Conservation (phyloP, 2,888 invertebrate genomes). For the Leptinotarsa haldemani region DNA sequence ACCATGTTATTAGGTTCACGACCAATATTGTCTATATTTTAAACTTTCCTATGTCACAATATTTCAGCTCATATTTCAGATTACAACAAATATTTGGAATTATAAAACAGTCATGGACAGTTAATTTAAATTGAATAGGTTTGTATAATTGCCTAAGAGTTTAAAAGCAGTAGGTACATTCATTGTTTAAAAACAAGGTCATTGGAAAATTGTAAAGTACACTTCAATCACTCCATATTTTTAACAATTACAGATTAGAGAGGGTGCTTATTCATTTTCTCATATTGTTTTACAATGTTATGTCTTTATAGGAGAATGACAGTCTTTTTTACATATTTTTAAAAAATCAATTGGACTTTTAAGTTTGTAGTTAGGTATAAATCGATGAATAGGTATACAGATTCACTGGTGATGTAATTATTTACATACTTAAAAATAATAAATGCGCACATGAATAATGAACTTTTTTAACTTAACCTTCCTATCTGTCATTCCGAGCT, state of each 20-base stretch:
- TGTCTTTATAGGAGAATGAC: background rate
- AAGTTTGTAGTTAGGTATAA: conserved; percentile 25
- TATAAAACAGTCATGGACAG: too few relatives aligned
- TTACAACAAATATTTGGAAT: too few relatives aligned
- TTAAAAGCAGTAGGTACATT: conserved; percentile 5
- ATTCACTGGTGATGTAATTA: conserved; percentile 43
- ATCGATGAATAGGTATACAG: conserved; percentile 32
- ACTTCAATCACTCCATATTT: background rate
- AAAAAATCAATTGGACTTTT: conserved; percentile 12
- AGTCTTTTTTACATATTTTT: background rate
- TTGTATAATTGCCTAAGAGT: background rate
- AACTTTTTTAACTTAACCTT: conserved; percentile 12
- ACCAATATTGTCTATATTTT: too few relatives aligned
- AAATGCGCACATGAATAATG: conserved; percentile 39
- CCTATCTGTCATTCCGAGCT: conserved; percentile 25
- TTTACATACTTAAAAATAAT: conserved; percentile 45
- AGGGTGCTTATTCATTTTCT: background rate
- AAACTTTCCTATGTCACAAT: too few relatives aligned
- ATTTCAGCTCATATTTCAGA: too few relatives aligned
- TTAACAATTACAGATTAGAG: background rate
- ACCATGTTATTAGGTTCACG: too few relatives aligned
- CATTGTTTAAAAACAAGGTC: conserved; percentile 33
- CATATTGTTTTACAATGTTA: too few relatives aligned
- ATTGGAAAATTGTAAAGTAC: conserved; percentile 25
- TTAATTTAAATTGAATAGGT: too few relatives aligned